Conservation (phyloP, 2,113 vertebrate species). For the Barnardius zonarius region DNA sequence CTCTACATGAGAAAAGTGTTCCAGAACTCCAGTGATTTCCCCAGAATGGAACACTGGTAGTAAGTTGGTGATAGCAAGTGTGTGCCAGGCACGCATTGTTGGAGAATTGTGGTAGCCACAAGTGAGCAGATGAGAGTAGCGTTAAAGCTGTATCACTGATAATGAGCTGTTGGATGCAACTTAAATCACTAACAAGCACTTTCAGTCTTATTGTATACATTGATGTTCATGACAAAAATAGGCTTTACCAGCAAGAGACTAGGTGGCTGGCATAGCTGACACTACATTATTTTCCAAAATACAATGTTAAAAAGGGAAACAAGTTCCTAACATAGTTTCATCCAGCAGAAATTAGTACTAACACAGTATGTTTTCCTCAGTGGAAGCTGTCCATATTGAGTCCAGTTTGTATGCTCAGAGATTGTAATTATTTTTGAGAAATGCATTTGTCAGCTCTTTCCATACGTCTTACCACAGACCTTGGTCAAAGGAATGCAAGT, state of each 20-base stretch:
- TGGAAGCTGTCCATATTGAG: not conserved
- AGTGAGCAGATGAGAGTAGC: not conserved
- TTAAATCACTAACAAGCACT: not conserved
- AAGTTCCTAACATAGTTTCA: not conserved
- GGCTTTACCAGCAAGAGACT: not conserved
- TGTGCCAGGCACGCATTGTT: not conserved
- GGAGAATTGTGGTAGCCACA: not conserved
- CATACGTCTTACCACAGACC: not conserved
- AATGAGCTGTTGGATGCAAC: not conserved
- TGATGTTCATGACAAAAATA: not conserved
- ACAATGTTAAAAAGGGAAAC: not conserved
- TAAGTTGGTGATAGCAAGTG: not conserved
- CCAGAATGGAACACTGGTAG: too few species aligned
- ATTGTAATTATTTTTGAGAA: not conserved
- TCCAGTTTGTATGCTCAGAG: not conserved
- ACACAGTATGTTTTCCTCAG: not conserved
- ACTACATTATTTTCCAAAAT: not conserved
- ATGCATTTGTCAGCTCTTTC: not conserved
- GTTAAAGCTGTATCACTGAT: not conserved
- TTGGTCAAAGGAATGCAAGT: not conserved
- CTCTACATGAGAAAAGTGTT: fast-evolving
- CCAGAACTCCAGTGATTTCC: not conserved
- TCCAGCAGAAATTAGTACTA: not conserved
- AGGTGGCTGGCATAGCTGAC: not conserved
- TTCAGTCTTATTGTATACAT: not conserved